A percentile compares a stretch with the other conserved stretches of the same genome.
These are phyloP conservation scores for Oopsacas minuta DNA, from an alignment of 37 sponge, comb jelly and placozoan species.

Conservation along the genomic window DNA sequence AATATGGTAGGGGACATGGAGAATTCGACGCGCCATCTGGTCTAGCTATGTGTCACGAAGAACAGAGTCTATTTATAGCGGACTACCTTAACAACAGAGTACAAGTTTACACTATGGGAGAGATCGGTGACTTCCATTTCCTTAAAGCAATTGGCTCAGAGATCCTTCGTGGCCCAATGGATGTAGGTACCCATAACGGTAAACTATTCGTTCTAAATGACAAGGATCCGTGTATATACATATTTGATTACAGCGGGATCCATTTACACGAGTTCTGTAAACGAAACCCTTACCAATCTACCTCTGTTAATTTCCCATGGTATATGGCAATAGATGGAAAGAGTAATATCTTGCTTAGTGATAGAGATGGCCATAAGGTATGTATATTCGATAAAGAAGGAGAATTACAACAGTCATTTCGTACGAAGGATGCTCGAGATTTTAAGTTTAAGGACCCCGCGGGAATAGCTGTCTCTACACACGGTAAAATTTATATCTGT, in stretches of 20 bases:
- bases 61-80: not conserved
- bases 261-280: not conserved
- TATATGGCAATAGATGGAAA: conserved; percentile 4
- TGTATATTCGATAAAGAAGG: conserved; percentile 12
- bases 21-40: conserved; percentile 1
- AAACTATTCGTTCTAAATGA: conserved; percentile 1
- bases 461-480: not conserved
- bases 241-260: not conserved
- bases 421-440: conserved; percentile 3
- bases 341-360: conserved; percentile 12
- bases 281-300: not conserved
- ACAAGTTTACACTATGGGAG: not conserved
- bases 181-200: not conserved
- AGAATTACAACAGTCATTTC: conserved; percentile 16
- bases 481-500: conserved; percentile 12
- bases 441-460: not conserved
- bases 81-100: conserved; percentile 1
- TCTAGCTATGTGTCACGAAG: conserved; percentile 4
- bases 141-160: not conserved
- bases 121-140: not conserved
- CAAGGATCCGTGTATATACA: not conserved
- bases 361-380: conserved; percentile 16
- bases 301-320: not conserved
- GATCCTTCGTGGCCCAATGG: not conserved
- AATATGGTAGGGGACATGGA: not conserved